Percentiles rank a stretch among this genome's conserved stretches.
Evolutionary conservation across 2,113 vertebrate genomes (phyloP).

Genomic region (Caretta caretta): DNA sequence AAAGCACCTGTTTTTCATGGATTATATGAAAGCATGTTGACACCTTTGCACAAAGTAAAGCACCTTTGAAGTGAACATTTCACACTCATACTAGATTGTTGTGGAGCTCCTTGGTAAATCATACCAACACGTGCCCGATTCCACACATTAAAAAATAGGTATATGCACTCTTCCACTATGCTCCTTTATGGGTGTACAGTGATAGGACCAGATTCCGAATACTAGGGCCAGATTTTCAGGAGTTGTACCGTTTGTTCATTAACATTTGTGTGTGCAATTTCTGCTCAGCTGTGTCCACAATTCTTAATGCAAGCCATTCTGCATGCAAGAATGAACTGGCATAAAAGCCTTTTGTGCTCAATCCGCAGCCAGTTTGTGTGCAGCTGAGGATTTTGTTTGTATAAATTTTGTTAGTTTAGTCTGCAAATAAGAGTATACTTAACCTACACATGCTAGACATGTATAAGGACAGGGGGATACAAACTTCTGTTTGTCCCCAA

Average conservation of each 20-base stretch:
- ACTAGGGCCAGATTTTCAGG: neutral
- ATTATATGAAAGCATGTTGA: neutral
- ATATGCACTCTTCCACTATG: neutral
- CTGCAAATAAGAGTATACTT: neutral
- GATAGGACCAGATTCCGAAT: neutral
- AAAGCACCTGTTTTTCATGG: neutral
- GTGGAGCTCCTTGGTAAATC: neutral
- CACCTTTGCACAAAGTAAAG: neutral
- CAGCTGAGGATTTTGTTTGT: neutral
- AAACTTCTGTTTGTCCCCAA: neutral
- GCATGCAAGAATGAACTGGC: neutral
- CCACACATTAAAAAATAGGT: neutral
- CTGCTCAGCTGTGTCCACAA: neutral
- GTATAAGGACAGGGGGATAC: neutral
- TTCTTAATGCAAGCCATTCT: neutral
- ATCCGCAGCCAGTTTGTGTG: neutral
- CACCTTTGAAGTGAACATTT: neutral
- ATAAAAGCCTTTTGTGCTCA: neutral
- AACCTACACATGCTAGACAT: neutral
- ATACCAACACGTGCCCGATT: neutral
- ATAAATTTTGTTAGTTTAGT: neutral
- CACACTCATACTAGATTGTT: neutral
- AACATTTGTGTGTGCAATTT: neutral
- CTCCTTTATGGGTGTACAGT: neutral
- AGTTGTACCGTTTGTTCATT: neutral